phyloP scores from a whole-genome alignment of 1,140 invertebrate species.

The Spodoptera frugiperda region DNA sequence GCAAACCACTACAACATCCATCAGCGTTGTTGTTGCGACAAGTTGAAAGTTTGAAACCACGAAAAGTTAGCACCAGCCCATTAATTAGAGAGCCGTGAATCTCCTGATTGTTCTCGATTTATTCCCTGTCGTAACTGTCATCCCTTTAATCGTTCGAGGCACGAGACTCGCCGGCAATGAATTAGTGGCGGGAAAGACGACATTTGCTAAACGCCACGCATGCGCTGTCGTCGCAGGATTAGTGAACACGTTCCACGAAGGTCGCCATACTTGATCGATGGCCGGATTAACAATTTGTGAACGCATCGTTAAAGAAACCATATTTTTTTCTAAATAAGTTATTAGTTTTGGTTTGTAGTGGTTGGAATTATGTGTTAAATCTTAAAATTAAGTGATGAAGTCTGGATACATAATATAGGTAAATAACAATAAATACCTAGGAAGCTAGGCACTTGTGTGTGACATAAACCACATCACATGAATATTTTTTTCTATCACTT shows the following conservation, averaged over 20 bases:
- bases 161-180: slow-evolving; percentile 63
- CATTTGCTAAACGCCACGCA: slow-evolving; percentile 65
- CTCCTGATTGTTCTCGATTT: slow-evolving; percentile 73
- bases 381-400: too few relatives aligned
- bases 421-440: too few relatives aligned
- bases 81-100: slow-evolving; percentile 39
- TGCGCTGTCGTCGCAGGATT: slow-evolving; percentile 72
- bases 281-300: slow-evolving; percentile 57
- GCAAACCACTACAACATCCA: neutral
- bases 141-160: slow-evolving; percentile 65
- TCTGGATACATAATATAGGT: neutral
- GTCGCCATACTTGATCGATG: slow-evolving; percentile 63
- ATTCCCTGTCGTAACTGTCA: slow-evolving; percentile 75
- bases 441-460: too few relatives aligned
- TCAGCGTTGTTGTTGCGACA: slow-evolving; percentile 14
- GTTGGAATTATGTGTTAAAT: neutral
- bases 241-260: slow-evolving; percentile 73
- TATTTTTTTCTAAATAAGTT: slow-evolving; percentile 27
- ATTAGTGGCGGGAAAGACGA: slow-evolving; percentile 51
- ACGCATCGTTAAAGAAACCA: slow-evolving; percentile 36
- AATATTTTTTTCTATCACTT: too few relatives aligned
- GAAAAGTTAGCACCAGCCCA: slow-evolving; percentile 41
- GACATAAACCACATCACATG: too few relatives aligned
- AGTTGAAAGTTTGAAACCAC: slow-evolving; percentile 2
- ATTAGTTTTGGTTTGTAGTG: too few relatives aligned